phyloP scores from a whole-genome alignment of 2,888 invertebrate genomes.

The Acanthopleura granulata region DNA sequence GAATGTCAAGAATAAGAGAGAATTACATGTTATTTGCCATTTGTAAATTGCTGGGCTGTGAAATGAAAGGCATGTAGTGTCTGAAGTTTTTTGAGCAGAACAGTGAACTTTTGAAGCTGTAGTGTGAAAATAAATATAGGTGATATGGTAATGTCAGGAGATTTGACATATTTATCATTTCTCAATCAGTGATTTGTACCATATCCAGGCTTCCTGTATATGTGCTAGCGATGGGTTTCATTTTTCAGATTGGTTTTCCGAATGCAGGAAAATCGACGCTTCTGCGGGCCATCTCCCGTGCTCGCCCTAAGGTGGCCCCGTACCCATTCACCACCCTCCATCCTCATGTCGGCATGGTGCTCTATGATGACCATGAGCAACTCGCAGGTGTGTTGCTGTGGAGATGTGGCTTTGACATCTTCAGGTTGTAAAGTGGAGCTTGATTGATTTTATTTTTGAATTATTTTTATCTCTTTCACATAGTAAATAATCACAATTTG shows the following conservation, averaged over 20 bases:
- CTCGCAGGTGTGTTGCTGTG: constrained; percentile 73
- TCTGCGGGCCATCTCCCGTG: constrained; percentile 85
- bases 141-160: too few relatives aligned
- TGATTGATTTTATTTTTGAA: background rate
- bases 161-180: too few relatives aligned
- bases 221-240: background rate
- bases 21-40: too few relatives aligned
- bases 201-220: too few relatives aligned
- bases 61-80: too few relatives aligned
- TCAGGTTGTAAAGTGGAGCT: background rate
- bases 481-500: background rate
- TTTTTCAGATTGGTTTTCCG: constrained; percentile 78
- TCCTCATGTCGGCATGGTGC: constrained; percentile 89
- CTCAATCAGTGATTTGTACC: too few relatives aligned
- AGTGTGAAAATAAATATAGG: too few relatives aligned
- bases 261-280: constrained; percentile 98
- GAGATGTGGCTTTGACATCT: background rate
- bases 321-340: constrained; percentile 96
- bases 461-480: background rate
- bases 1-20: too few relatives aligned
- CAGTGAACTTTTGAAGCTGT: too few relatives aligned
- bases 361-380: constrained; percentile 81
- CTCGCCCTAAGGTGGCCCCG: constrained; percentile 89
- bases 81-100: too few relatives aligned
- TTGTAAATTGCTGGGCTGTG: too few relatives aligned